These are phyloP conservation scores for Cyclopterus lumpus DNA, from an alignment of 2,797 vertebrate genomes.

Conservation along the genomic window DNA sequence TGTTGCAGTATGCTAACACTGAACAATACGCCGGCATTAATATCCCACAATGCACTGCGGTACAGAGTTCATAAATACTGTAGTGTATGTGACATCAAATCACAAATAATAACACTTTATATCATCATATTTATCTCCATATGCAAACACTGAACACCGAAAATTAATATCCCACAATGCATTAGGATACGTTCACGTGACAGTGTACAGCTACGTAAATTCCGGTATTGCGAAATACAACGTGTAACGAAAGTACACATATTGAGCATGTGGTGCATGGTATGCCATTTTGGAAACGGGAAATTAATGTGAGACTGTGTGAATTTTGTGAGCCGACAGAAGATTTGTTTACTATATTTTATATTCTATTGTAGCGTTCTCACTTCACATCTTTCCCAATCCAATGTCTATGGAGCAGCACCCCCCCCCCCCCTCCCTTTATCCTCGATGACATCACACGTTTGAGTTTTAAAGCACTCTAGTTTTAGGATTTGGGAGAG, in stretches of 20 bases:
- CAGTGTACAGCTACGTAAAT: too few species aligned
- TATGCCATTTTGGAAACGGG: neutral
- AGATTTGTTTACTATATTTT: neutral
- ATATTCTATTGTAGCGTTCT: neutral
- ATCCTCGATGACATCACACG: neutral
- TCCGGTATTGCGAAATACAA: too few species aligned
- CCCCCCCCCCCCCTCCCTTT: neutral
- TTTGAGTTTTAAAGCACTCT: too few species aligned
- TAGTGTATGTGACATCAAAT: neutral
- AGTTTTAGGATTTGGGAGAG: too few species aligned
- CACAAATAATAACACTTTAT: too few species aligned
- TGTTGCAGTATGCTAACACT: neutral
- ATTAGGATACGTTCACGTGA: too few species aligned
- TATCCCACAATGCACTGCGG: neutral
- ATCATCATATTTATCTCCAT: too few species aligned
- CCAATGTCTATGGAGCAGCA: neutral
- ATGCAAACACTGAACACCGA: too few species aligned
- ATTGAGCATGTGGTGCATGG: too few species aligned
- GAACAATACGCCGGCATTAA: neutral
- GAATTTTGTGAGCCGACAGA: neutral
- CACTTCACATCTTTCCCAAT: neutral
- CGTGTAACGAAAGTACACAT: too few species aligned
- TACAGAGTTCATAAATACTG: neutral
- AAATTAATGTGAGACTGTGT: neutral
- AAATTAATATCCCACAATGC: too few species aligned